Conservation (phyloP, 2,797 vertebrate species). For the Borostomias antarcticus region DNA sequence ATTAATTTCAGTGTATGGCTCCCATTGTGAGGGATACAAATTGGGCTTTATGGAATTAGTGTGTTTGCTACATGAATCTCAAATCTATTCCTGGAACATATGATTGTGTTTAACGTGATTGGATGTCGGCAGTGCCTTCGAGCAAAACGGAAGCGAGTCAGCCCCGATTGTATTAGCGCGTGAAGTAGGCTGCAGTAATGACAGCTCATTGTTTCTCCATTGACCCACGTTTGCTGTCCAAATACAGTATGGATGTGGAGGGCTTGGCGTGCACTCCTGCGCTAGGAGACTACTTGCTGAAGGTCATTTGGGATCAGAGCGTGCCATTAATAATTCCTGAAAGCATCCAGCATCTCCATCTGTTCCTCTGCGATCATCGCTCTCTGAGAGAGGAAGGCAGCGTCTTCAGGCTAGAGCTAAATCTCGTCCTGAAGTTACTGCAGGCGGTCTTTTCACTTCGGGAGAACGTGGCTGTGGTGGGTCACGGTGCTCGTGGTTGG, state of each 20-base stretch:
- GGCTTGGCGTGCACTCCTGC: slow-evolving; percentile 52
- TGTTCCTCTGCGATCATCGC: slow-evolving; percentile 69
- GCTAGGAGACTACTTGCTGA: slow-evolving; percentile 74
- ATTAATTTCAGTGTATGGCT: slow-evolving; percentile 73
- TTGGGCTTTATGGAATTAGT: slow-evolving; percentile 77
- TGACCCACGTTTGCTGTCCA: slow-evolving; percentile 73
- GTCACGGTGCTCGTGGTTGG: slow-evolving; percentile 38
- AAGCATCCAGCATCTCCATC: slow-evolving; percentile 77
- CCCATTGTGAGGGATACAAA: slow-evolving; percentile 74
- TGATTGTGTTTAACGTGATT: slow-evolving; percentile 60
- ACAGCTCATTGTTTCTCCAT: slow-evolving; percentile 62
- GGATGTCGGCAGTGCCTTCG: slow-evolving; percentile 47
- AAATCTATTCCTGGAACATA: slow-evolving; percentile 70
- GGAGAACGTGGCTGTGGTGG: slow-evolving; percentile 50
- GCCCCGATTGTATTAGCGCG: slow-evolving; percentile 54
- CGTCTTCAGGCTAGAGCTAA: slow-evolving; percentile 67
- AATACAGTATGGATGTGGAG: slow-evolving; percentile 72
- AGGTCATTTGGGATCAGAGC: slow-evolving; percentile 80
- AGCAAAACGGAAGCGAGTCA: slow-evolving; percentile 45
- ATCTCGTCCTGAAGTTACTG: slow-evolving; percentile 57
- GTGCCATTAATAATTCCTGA: slow-evolving; percentile 80
- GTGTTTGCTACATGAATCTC: slow-evolving; percentile 64
- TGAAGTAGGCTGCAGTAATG: slow-evolving; percentile 57
- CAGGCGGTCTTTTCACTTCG: slow-evolving; percentile 60
- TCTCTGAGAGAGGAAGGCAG: slow-evolving; percentile 73